phyloP scores from a whole-genome alignment of 1,140 invertebrate species.

The Onthophagus taurus region DNA sequence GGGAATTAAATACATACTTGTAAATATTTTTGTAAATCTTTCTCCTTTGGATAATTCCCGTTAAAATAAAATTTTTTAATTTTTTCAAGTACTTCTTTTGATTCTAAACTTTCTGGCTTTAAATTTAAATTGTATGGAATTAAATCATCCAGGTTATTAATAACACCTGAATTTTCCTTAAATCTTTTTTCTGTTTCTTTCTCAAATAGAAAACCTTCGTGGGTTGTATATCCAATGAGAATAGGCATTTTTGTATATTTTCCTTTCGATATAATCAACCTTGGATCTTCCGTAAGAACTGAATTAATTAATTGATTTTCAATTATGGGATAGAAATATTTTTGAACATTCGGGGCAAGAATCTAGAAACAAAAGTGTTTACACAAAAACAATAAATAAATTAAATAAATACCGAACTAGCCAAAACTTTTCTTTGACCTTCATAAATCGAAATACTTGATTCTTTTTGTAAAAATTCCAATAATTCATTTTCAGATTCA shows the following conservation, averaged over 20 bases:
- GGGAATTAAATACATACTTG: too few species aligned
- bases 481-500: slow-evolving; percentile 11
- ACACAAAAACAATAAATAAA: too few species aligned
- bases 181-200: slow-evolving; percentile 29
- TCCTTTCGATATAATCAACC: slow-evolving; percentile 33
- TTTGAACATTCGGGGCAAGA: not conserved
- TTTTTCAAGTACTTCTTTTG: slow-evolving; percentile 37
- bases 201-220: slow-evolving; percentile 36
- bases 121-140: slow-evolving; percentile 40
- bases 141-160: slow-evolving; percentile 40
- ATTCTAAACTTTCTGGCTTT: too few species aligned
- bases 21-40: slow-evolving; percentile 21
- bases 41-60: slow-evolving; percentile 36
- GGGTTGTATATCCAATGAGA: slow-evolving; percentile 37
- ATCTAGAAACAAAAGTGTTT: too few species aligned
- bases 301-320: slow-evolving; percentile 34
- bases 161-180: slow-evolving; percentile 24
- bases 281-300: slow-evolving; percentile 34
- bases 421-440: too few species aligned
- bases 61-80: slow-evolving; percentile 45
- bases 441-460: slow-evolving; percentile 30
- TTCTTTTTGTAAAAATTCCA: slow-evolving; percentile 26
- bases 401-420: too few species aligned
- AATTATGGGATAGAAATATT: slow-evolving; percentile 38
- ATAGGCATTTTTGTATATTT: slow-evolving; percentile 38